Base-by-base conservation (phyloP, 2,888 invertebrate genomes). In the Lasioglossum lativentre region DNA sequence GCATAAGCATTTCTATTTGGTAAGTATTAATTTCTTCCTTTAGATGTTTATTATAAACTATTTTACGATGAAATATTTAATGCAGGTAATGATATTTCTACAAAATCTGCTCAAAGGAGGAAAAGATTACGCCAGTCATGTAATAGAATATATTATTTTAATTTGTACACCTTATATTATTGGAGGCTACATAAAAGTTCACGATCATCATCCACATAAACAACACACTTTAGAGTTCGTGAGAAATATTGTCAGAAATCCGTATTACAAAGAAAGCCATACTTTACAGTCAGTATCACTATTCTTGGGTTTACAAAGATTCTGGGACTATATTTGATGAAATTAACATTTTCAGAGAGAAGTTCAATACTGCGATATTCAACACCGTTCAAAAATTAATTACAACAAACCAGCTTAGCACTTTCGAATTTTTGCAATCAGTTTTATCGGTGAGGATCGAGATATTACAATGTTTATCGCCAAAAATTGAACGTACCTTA, bases 1-100 rank as follows among this genome's bases (percentile, higher is more conserved):
- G 14, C 94, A 95, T 77, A 94, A 93, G 78, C 83, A 94, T 86
- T 94, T 93, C 71, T 91, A 93, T 74, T 90, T 95, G 90, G 94
- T 95, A 89, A 82, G 91, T 87, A 83, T 23, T 34, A 66, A 45
- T 42, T 19, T 19, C 70, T 70, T 40, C 0, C 30, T 30, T 68
- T 40, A 40, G n/a, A n/a, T 34, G 23, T 70, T 5, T 40, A 3
- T 47, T 45, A 23, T 38, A 52, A 76, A 2, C 23, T 38, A n/a
- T 16, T 52, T 30, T 70, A 66, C 10, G 19, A 75, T 45, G 38
- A 27, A 34, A 10, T 40, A 75, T 66, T 72, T 52, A 47, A 76
- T 89, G 34, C 77, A 95, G 95, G 92, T 94, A 73, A 93, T 94
- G 92, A 78, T 91, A 27, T 82, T 95, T 47, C 84, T 95, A 52